A percentile compares a stretch with the other conserved stretches of the same genome.
These are phyloP conservation scores for Paelopatides confundens DNA, from an alignment of 53 echinoderm and acorn worm species.

Conservation along the genomic window DNA sequence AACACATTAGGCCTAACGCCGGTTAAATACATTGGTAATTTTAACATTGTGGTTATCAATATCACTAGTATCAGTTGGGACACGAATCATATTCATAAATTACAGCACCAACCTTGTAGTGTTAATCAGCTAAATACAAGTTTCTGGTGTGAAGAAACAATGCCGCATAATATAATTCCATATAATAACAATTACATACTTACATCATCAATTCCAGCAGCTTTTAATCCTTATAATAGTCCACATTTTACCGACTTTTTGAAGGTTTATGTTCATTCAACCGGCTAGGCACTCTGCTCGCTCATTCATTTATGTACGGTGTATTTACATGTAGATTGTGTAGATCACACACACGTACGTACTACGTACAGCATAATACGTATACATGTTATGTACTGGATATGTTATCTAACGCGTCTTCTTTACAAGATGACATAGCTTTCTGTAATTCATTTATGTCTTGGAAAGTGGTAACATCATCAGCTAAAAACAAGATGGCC, in stretches of 20 bases:
- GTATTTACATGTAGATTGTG: neutral
- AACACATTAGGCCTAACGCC: no score
- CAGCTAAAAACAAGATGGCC: no score
- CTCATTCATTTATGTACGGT: neutral
- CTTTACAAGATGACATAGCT: neutral
- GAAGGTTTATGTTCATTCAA: neutral
- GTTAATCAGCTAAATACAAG: no score
- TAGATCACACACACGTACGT: neutral
- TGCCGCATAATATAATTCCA: neutral
- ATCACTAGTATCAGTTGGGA: no score
- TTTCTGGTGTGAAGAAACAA: no score
- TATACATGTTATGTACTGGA: neutral
- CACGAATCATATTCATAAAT: no score
- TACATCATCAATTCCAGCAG: neutral
- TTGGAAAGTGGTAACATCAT: no score
- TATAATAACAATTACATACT: neutral
- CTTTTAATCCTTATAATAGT: slow-evolving; percentile 25
- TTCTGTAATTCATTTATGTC: no score
- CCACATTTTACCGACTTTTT: slow-evolving; percentile 25
- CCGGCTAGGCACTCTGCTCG: neutral
- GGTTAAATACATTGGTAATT: no score
- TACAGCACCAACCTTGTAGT: no score
- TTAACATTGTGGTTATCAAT: no score
- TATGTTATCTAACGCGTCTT: neutral
- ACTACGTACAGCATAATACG: neutral